These are phyloP conservation scores for Leptogaster cylindrica DNA, from an alignment of 2,888 invertebrate genomes.

Conservation along the genomic window DNA sequence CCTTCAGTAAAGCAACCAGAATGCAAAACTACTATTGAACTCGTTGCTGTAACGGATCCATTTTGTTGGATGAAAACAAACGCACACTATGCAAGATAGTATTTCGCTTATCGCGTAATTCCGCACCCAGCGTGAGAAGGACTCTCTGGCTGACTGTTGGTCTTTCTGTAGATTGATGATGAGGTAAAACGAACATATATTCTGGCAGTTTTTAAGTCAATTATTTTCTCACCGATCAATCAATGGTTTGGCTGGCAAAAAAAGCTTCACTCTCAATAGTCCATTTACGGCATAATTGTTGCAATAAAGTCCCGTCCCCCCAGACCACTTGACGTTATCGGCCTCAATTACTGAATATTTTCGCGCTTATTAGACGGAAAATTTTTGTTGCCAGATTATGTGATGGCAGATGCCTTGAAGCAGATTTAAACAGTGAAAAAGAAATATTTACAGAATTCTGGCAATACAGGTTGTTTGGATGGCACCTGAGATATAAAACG, in stretches of 20 bases:
- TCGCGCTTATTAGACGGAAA: constrained; percentile 6
- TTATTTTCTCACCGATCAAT: constrained; percentile 43
- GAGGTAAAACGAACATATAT: neutral
- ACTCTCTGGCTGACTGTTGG: neutral
- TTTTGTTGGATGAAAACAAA: neutral
- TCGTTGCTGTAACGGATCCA: constrained; percentile 15
- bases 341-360: neutral
- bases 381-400: constrained; percentile 16
- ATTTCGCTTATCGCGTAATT: neutral
- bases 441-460: too few relatives aligned
- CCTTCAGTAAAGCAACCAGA: constrained; percentile 10
- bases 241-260: constrained; percentile 16
- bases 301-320: constrained; percentile 39
- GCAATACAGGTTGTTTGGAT: too few relatives aligned
- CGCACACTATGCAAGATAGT: neutral
- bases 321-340: constrained; percentile 1
- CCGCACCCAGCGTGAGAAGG: neutral
- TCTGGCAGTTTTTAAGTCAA: constrained; percentile 39
- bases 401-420: neutral
- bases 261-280: constrained; percentile 31
- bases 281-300: constrained; percentile 38
- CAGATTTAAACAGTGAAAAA: too few relatives aligned
- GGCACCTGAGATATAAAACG: too few relatives aligned
- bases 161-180: constrained; percentile 11
- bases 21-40: constrained; percentile 35